A percentile compares a stretch with the other conserved stretches of the same genome.
These are phyloP conservation scores for Uloborus plumipes DNA, from an alignment of 2,888 invertebrate species.

Conservation along the genomic window DNA sequence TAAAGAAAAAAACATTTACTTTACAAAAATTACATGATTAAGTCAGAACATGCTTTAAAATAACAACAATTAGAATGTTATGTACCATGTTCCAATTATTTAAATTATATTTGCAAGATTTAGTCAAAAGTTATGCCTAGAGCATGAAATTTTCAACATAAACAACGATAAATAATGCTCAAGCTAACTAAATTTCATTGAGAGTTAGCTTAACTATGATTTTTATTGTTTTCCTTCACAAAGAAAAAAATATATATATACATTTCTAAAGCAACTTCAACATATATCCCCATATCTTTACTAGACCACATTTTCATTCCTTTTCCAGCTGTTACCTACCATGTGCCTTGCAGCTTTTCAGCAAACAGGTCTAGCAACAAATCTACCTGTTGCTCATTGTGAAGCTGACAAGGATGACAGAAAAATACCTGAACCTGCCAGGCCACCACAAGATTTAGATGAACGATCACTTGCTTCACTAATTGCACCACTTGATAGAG, in stretches of 20 bases:
- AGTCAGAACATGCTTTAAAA: too few species aligned
- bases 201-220: too few species aligned
- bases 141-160: too few species aligned
- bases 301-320: slow-evolving; percentile 21
- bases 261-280: too few species aligned
- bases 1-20: too few species aligned
- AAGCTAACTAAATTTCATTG: neutral
- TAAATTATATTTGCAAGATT: too few species aligned
- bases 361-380: slow-evolving; percentile 10
- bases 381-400: neutral
- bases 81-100: too few species aligned
- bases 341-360: slow-evolving; percentile 24
- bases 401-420: slow-evolving; percentile 48
- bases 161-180: neutral
- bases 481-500: slow-evolving; percentile 48
- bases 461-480: slow-evolving; percentile 52
- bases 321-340: slow-evolving; percentile 47
- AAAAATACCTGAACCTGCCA: slow-evolving; percentile 22
- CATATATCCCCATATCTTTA: neutral
- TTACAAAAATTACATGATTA: too few species aligned
- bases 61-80: too few species aligned
- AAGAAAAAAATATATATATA: neutral
- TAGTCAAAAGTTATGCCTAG: too few species aligned
- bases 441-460: slow-evolving; percentile 47
- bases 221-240: too few species aligned